These are phyloP conservation scores for Anomalospiza imberbis DNA, from an alignment of 2,797 vertebrate genomes.

Conservation along the genomic window DNA sequence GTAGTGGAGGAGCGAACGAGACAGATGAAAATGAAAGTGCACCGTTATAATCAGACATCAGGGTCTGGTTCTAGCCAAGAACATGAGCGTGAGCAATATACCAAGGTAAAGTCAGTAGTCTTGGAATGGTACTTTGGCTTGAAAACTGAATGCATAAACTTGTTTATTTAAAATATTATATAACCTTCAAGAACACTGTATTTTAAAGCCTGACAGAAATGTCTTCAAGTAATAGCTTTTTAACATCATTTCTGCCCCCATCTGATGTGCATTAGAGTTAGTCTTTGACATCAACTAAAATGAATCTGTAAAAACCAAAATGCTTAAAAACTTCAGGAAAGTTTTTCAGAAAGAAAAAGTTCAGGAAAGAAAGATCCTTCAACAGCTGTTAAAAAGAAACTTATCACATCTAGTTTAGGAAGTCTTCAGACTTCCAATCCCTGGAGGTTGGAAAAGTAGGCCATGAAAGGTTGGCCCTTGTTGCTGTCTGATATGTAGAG, in stretches of 20 bases:
- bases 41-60: conserved; percentile 89
- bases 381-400: neutral
- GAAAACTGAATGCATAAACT: neutral
- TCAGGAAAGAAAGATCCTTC: neutral
- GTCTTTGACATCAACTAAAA: neutral
- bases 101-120: conserved; percentile 80
- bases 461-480: neutral
- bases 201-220: neutral
- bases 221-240: neutral
- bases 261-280: neutral
- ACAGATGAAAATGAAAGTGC: conserved; percentile 92
- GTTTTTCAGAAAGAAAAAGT: neutral
- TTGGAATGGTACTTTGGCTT: conserved; percentile 42
- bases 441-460: neutral
- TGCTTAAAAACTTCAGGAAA: neutral
- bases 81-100: conserved; percentile 90
- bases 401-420: neutral
- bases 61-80: conserved; percentile 92
- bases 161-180: neutral
- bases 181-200: neutral
- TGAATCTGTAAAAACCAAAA: neutral
- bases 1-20: conserved; percentile 90
- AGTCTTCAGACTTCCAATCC: neutral
- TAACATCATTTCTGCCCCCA: neutral
- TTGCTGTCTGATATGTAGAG: neutral